Conservation (phyloP, 2,888 invertebrate species). For the Eupithecia subumbrata region DNA sequence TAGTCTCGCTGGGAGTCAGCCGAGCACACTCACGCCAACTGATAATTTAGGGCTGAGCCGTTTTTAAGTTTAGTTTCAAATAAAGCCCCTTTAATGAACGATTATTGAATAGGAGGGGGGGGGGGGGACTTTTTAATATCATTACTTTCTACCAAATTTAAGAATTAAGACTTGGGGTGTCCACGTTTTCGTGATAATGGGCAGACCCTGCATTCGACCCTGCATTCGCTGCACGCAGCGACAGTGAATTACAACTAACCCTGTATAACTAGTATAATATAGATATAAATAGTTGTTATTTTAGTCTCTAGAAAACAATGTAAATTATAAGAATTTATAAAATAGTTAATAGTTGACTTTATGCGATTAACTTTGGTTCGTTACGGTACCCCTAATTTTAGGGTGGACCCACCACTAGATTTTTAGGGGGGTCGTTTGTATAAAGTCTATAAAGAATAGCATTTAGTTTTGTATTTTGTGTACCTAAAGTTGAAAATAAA, state of each 20-base stretch:
- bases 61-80: no score
- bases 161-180: no score
- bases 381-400: background rate
- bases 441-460: conserved; percentile 47
- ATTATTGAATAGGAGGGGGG: no score
- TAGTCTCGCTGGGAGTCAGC: no score
- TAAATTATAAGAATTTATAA: conserved; percentile 21
- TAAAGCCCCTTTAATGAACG: no score
- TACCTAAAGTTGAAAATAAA: conserved; percentile 53
- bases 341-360: conserved; percentile 14
- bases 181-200: no score
- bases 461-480: conserved; percentile 77
- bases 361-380: conserved; percentile 3
- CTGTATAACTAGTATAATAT: background rate
- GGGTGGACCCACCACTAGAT: background rate
- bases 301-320: background rate
- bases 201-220: background rate
- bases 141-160: no score
- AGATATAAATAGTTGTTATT: conserved; percentile 7
- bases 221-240: background rate
- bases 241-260: background rate
- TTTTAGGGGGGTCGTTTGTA: conserved; percentile 15
- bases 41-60: no score
- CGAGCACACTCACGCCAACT: no score
- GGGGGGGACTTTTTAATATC: no score